These are phyloP conservation scores for Andinoacara biseriatus DNA, from an alignment of 2,113 vertebrate species.

Conservation along the genomic window DNA sequence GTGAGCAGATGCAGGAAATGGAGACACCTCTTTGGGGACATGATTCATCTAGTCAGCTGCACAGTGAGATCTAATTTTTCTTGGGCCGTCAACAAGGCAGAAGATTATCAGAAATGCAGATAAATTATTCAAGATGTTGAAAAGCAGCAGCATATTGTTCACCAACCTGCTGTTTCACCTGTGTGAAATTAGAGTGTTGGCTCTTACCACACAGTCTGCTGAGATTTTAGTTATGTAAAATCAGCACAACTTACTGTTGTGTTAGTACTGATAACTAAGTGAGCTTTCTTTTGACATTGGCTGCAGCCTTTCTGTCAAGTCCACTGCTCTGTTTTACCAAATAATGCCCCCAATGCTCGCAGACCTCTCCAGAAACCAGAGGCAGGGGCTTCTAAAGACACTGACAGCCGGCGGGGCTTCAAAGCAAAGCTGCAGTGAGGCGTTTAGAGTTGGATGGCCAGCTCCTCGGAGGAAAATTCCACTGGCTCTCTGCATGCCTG, in stretches of 20 bases:
- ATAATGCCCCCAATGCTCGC: constrained; percentile 15
- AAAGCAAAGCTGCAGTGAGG: constrained; percentile 34
- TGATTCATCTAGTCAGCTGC: constrained; percentile 41
- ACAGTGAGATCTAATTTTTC: constrained; percentile 8
- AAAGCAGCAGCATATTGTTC: constrained; percentile 1
- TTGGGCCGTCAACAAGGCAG: background rate
- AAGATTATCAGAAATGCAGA: background rate
- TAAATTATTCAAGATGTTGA: constrained; percentile 49
- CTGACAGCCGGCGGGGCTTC: constrained; percentile 5
- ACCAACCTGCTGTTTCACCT: constrained; percentile 10
- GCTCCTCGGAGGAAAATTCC: constrained; percentile 44
- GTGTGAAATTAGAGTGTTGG: background rate
- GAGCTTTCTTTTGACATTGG: constrained; percentile 12
- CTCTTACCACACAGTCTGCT: background rate
- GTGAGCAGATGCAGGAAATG: constrained; percentile 52
- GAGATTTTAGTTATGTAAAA: background rate
- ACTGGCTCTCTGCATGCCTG: constrained; percentile 3
- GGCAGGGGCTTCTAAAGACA: background rate
- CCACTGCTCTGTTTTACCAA: background rate
- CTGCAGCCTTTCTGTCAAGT: constrained; percentile 19
- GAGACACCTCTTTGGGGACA: constrained; percentile 36
- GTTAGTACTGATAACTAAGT: background rate
- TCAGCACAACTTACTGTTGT: background rate
- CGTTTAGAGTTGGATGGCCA: constrained; percentile 30
- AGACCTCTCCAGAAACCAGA: background rate